Evolutionary conservation across 2,888 invertebrate species (phyloP), one percentile per base, ranked within the genome.

Genomic region (Drosophila ustulata): DNA sequence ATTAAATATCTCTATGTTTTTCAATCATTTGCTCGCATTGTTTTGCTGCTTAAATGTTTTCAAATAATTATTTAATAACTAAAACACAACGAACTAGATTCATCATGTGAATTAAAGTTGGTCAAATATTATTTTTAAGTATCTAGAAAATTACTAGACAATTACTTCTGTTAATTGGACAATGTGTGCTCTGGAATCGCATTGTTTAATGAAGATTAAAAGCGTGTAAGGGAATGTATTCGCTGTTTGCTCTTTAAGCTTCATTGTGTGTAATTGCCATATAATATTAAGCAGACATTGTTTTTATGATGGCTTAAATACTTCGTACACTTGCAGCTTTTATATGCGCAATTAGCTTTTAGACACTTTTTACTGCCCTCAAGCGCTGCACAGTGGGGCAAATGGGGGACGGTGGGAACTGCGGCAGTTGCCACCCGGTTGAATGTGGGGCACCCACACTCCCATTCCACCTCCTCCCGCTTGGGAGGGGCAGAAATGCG

Each of bases 181-280:
- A 41, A 41, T 18, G 39, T 41, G 39, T 41, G 18, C 39, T 18
- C 6, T 13, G 39, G 39, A 30, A 7, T 53, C 6, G 18, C 18
- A 1, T 18, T 11, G 23, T 30, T 41, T 1, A 18, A 39, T 26
- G 13, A 41, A 18, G 53, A 11, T 46, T 26, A 25, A n/a, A 45
- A 53, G 56, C 26, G 47, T 67, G 58, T 68, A 26, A n/a, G 7
- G 8, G 32, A 1, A 30, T 26, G 28, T 23, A 25, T 32, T 47
- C 25, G n/a, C 56, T 52, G 45, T 45, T 26, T 26, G 41, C 8
- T 58, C 8, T 58, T 13, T 69, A 64, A 52, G 32, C 49, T 82
- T 87, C 75, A 75, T 73, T 66, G 53, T 58, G 50, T 70, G 76
- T 71, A 85, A 82, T 88, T 88, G 85, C 51, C 85, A 70, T 76